Base-by-base conservation (phyloP, 2,888 invertebrate species). In the Hoplodrina blanda region DNA sequence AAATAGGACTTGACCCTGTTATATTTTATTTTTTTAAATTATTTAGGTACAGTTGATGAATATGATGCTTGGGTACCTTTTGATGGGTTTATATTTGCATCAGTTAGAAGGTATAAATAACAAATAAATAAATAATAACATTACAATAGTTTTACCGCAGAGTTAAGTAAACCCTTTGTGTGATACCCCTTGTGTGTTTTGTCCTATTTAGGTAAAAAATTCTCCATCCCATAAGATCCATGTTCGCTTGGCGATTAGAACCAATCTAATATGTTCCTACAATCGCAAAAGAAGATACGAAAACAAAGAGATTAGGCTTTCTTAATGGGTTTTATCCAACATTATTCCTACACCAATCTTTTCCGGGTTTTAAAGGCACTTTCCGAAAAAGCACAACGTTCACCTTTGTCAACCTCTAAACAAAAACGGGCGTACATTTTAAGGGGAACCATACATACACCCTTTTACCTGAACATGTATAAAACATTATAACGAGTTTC, bases 391-490 rank as follows among this genome's bases (percentile, higher is more conserved):
- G 8, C 11, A 53, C 11, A 37, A 15, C 17, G 4, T 54, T n/a
- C 10, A 6, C 37, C 41, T 56, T 61, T 71, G 52, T 44, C 52
- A 61, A 49, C 7, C 1, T 17, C 8, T 25, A 20, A 78, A 73
- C 13, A 60, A 66, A 62, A 55, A 57, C 30, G 33, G 41, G 8
- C 25, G 10, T 49, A 3, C 17, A 56, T 19, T 1, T 59, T 15
- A 3, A 59, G 53, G 41, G 62, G 20, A 17, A 57, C 57, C 52
- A 25, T 20, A 50, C 17, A 30, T 41, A 52, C 30, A 75, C 54
- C 70, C 55, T 78, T 80, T 81, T 76, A 76, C 62, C 54, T 62
- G 46, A 62, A 76, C 54, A 59, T 6, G 53, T 37, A 57, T 37
- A 62, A 62, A 62, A 77, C 49, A 81, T 81, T 68, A 68, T 41